Percentiles rank a stretch among this genome's conserved stretches.
Evolutionary conservation across 2,113 vertebrate species (phyloP).

Genomic region (Bubalus kerabau): DNA sequence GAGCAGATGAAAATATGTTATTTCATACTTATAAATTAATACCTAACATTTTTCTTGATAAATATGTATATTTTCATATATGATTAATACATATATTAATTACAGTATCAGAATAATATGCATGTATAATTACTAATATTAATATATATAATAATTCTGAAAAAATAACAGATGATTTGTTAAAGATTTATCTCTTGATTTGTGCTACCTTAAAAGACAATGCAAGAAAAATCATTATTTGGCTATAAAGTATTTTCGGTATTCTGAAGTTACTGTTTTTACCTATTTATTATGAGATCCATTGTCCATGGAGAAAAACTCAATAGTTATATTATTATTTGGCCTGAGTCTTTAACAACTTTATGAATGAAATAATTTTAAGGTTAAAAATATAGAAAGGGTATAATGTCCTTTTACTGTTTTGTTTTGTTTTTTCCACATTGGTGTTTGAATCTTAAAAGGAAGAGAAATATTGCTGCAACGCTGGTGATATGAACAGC

Average conservation of each 20-base stretch:
- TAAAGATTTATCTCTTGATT: neutral
- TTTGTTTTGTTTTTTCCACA: neutral
- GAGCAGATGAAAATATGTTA: neutral
- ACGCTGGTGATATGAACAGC: neutral
- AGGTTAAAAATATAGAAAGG: neutral
- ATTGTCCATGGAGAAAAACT: neutral
- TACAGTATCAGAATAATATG: neutral
- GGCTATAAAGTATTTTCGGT: neutral
- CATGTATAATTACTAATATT: neutral
- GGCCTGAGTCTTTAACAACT: neutral
- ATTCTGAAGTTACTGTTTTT: neutral
- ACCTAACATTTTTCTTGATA: neutral
- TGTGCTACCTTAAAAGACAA: neutral
- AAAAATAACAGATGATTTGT: neutral
- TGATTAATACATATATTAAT: neutral
- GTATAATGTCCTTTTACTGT: conserved; percentile 43
- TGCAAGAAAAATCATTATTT: neutral
- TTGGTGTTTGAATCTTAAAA: neutral
- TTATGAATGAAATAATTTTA: neutral
- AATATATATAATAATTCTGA: neutral
- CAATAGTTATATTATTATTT: neutral
- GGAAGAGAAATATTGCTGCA: neutral
- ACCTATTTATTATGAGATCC: neutral
- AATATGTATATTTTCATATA: neutral
- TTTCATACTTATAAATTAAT: conserved; percentile 4